phyloP scores from a whole-genome alignment of 2,888 invertebrate genomes.

The Heliconius ethilla region DNA sequence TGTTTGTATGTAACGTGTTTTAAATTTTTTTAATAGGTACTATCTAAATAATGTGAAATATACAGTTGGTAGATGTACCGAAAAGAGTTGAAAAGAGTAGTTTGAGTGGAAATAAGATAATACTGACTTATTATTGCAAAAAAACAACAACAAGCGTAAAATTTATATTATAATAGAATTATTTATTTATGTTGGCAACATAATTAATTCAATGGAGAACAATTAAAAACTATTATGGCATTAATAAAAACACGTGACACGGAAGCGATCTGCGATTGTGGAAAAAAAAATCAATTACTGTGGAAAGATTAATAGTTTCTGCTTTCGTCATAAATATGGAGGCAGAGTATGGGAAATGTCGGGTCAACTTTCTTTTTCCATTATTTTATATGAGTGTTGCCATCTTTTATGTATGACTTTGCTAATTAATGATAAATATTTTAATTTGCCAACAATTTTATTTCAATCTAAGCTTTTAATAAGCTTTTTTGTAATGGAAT shows the following conservation, averaged over 20 bases:
- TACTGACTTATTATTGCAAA: neutral
- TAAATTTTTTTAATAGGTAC: neutral
- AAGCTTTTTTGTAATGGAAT: neutral
- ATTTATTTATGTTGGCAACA: slow-evolving; percentile 34
- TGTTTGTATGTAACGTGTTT: no score
- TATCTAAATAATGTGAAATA: neutral
- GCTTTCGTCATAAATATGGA: slow-evolving; percentile 61
- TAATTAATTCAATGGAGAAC: slow-evolving; percentile 37
- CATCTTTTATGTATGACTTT: slow-evolving; percentile 26
- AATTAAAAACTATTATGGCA: slow-evolving; percentile 36
- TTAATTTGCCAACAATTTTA: neutral
- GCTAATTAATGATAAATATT: slow-evolving; percentile 13
- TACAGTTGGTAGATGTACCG: neutral
- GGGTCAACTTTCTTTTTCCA: slow-evolving; percentile 69
- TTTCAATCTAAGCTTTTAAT: neutral
- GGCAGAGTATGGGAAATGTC: slow-evolving; percentile 66
- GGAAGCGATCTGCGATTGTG: slow-evolving; percentile 69
- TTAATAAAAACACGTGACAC: slow-evolving; percentile 61
- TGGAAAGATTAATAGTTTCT: slow-evolving; percentile 64
- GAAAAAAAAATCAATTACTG: slow-evolving; percentile 66
- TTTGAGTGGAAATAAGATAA: neutral
- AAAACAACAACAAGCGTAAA: slow-evolving; percentile 2
- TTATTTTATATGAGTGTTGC: slow-evolving; percentile 34
- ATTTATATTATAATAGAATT: slow-evolving; percentile 17
- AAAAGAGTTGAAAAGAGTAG: neutral